phyloP scores from a whole-genome alignment of 2,888 invertebrate species.

The Nomada fucata region DNA sequence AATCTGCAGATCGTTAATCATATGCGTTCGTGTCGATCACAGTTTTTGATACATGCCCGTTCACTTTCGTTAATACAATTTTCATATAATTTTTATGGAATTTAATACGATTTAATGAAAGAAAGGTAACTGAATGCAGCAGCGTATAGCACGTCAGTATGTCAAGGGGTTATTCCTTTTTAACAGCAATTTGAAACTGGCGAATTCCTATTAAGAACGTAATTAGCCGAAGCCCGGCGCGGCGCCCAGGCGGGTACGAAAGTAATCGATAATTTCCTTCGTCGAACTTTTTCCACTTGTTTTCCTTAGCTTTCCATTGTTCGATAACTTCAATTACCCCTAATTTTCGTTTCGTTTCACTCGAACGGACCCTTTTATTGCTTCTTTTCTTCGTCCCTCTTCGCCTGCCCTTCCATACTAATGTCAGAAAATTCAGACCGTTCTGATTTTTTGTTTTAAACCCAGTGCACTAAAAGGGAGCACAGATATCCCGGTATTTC shows the following conservation, averaged over 20 bases:
- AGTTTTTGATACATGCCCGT: neutral
- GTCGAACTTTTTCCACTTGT: constrained; percentile 15
- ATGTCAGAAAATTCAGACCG: neutral
- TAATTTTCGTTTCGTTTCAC: constrained; percentile 18
- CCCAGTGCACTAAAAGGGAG: too few species aligned
- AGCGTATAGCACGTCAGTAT: too few species aligned
- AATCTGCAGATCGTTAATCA: neutral
- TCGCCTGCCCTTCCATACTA: too few species aligned
- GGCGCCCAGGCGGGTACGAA: neutral
- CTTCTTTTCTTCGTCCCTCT: neutral
- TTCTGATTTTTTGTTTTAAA: too few species aligned
- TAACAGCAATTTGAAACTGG: constrained; percentile 1
- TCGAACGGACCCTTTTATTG: neutral
- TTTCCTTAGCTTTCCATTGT: constrained; percentile 21
- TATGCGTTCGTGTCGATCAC: neutral
- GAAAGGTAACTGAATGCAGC: neutral
- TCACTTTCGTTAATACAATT: neutral
- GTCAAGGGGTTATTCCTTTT: neutral
- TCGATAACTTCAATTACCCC: constrained; percentile 42
- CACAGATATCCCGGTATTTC: neutral
- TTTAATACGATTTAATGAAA: neutral
- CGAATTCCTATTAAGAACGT: constrained; percentile 23
- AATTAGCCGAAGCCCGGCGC: constrained; percentile 33
- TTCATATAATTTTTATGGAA: neutral
- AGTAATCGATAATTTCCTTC: constrained; percentile 36